Conservation (phyloP, 2,797 vertebrate species). For the Urosaurus nigricauda region DNA sequence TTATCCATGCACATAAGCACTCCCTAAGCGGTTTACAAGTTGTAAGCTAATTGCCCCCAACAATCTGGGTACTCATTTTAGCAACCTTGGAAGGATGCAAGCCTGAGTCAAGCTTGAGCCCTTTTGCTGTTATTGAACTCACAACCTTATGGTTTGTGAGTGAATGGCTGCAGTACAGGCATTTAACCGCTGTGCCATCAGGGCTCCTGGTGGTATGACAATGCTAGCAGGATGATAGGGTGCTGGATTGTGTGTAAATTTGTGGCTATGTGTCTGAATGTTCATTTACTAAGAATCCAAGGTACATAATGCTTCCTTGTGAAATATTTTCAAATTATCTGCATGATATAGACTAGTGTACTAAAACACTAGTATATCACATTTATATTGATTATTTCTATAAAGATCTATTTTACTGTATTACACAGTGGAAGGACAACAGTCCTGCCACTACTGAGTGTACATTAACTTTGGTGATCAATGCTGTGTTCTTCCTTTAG, state of each 20-base stretch:
- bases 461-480: constrained; percentile 82
- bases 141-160: too few relatives aligned
- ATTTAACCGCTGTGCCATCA: too few relatives aligned
- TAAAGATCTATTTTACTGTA: constrained; percentile 60
- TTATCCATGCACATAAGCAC: too few relatives aligned
- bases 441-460: constrained; percentile 67
- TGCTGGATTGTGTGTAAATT: constrained; percentile 45
- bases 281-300: constrained; percentile 48
- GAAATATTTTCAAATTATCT: constrained; percentile 38
- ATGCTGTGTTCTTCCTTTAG: constrained; percentile 79
- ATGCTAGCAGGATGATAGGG: background rate
- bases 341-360: background rate
- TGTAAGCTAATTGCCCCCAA: too few relatives aligned
- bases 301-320: constrained; percentile 32
- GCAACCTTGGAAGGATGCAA: too few relatives aligned
- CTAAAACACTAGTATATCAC: constrained; percentile 32
- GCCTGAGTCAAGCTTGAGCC: too few relatives aligned
- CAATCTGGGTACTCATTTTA: too few relatives aligned
- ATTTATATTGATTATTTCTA: constrained; percentile 53
- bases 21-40: too few relatives aligned
- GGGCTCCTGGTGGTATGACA: background rate
- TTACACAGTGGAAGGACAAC: constrained; percentile 68
- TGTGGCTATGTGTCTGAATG: background rate
- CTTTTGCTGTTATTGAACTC: too few relatives aligned
- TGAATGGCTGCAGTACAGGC: too few relatives aligned